Conservation (phyloP, 64 coral and sea anemone species). For the Astreopora myriophthalma region DNA sequence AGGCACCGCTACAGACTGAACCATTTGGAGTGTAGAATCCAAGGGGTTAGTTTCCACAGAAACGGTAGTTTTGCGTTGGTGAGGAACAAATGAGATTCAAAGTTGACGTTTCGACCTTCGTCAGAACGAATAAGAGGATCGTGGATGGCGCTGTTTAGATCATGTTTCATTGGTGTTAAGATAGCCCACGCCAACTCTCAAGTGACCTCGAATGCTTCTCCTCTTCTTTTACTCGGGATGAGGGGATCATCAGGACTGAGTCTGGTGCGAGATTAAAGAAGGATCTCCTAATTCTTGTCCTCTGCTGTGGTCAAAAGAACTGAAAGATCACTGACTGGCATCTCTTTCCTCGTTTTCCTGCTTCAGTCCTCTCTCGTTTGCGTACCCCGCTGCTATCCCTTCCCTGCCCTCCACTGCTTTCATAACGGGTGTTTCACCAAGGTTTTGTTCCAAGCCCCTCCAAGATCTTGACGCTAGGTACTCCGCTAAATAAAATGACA, state of each 20-base stretch:
- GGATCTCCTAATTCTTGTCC: too few relatives aligned
- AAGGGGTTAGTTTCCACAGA: neutral
- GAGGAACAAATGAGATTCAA: too few relatives aligned
- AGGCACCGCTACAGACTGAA: too few relatives aligned
- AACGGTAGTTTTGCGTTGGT: neutral
- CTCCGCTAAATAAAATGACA: slow-evolving; percentile 51
- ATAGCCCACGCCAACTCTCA: neutral
- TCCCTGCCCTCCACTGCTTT: slow-evolving; percentile 75
- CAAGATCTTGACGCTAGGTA: slow-evolving; percentile 85
- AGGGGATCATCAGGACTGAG: neutral
- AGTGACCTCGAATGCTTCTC: neutral
- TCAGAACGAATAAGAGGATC: too few relatives aligned
- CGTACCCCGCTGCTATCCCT: slow-evolving; percentile 83
- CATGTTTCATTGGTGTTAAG: too few relatives aligned
- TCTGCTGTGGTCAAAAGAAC: neutral
- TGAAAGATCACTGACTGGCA: neutral
- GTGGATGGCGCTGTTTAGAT: too few relatives aligned
- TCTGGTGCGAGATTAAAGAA: too few relatives aligned
- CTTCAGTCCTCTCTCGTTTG: slow-evolving; percentile 47
- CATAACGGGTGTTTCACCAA: slow-evolving; percentile 64
- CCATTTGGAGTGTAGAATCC: too few relatives aligned
- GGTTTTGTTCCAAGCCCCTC: slow-evolving; percentile 77
- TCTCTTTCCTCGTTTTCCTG: neutral
- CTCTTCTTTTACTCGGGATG: neutral
- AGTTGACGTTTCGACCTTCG: too few relatives aligned